Conservation (phyloP, 1,140 invertebrate species). For the Acarapis woodi region DNA sequence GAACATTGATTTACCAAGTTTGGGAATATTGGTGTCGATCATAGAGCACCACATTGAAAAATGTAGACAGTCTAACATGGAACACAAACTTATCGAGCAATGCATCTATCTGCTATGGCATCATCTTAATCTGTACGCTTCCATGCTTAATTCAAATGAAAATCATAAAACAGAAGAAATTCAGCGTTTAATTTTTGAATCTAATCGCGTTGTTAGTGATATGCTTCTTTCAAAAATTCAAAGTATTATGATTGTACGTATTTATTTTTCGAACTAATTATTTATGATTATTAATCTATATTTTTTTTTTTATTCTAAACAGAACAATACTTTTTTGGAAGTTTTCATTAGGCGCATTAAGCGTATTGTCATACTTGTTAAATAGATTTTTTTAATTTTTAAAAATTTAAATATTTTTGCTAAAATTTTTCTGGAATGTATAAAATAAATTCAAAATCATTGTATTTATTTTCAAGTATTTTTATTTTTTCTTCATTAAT, state of each 20-base stretch:
- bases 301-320: background rate
- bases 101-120: constrained; percentile 9
- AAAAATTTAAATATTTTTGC: too few relatives aligned
- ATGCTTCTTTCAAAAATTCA: constrained; percentile 9
- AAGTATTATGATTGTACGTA: constrained; percentile 2
- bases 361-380: too few relatives aligned
- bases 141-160: background rate
- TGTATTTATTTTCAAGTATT: too few relatives aligned
- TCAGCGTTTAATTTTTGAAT: constrained; percentile 2
- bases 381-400: too few relatives aligned
- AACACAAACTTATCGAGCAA: constrained; percentile 2
- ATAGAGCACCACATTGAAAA: constrained; percentile 6
- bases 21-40: constrained; percentile 7
- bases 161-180: constrained; percentile 5
- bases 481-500: too few relatives aligned
- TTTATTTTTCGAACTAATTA: background rate
- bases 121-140: constrained; percentile 9
- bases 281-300: background rate
- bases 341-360: constrained; percentile 7
- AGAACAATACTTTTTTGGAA: constrained; percentile 9
- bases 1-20: background rate
- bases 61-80: background rate
- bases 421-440: too few relatives aligned
- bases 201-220: constrained; percentile 6
- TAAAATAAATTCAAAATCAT: too few relatives aligned